Evolutionary conservation across 2,888 invertebrate genomes (phyloP), one percentile per base, ranked within the genome.

Genomic region (Odontomyia ornata): DNA sequence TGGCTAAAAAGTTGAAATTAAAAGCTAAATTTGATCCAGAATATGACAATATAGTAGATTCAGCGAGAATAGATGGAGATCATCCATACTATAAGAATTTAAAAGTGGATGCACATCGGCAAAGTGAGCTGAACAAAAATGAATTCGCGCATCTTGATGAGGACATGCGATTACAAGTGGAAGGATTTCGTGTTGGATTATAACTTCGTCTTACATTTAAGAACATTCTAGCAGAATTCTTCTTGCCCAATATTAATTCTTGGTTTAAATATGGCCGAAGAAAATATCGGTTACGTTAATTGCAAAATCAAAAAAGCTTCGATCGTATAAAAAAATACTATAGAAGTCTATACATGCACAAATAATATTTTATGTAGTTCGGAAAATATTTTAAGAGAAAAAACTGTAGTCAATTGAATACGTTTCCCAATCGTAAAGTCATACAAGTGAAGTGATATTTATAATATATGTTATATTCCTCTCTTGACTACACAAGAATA

Each of bases 251-350:
- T 98, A 57, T 90, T 99, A 4, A 89, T 99, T 46, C 99, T 99
- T 3, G 95, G 96, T 0, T 88, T 99, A 0, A 93, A 97, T 81
- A 93, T 95, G 88, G 93, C 96, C 0, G 99, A 99, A 86, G 96
- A 97, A 86, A 98, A 97, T 83, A 92, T 98, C 80, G 98, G 98
- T n/a, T 98, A 91, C 86, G 95, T 99, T 0, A 97, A 95, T 81
- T 94, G 95, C 80, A 92, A 93, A 84, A 90, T 99, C 0, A 99
- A 99, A n/a, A 85, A 98, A 98, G 83, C 99, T 99, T 86, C 91
- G 99, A 75, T 99, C 99, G 99, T 95, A 96, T 84, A 93, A 94
- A 80, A 95, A 93, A 84, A 97, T 98, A 76, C 87, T 99, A n/a
- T 99, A 99, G 88, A 96, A n/a, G n/a, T n/a, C n/a, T n/a, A n/a